Percentiles rank a stretch among this genome's conserved stretches.
Evolutionary conservation across 2,797 vertebrate genomes (phyloP).

Genomic region (Coluber constrictor): DNA sequence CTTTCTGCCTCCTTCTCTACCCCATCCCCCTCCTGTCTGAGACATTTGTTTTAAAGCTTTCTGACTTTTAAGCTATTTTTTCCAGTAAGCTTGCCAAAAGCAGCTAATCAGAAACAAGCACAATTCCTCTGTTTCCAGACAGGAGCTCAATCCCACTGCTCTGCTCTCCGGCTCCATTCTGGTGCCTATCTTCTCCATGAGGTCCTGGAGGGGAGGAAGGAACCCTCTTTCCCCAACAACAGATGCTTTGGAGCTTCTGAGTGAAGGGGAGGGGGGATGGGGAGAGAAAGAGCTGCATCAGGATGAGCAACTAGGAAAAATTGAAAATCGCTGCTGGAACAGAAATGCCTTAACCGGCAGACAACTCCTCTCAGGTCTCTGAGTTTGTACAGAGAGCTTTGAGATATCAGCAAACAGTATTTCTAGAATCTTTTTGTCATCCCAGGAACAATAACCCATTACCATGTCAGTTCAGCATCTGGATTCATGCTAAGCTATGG

Average conservation of each 20-base stretch:
- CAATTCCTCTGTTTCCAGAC: slow-evolving; percentile 29
- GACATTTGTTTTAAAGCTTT: slow-evolving; percentile 48
- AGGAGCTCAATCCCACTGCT: slow-evolving; percentile 23
- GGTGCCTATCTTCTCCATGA: not conserved
- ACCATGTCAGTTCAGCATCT: not conserved
- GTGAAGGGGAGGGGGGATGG: not conserved
- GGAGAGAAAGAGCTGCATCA: not conserved
- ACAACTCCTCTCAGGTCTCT: not conserved
- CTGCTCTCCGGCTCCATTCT: not conserved
- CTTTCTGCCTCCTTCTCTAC: not conserved
- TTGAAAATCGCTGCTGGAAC: not conserved
- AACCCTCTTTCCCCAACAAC: not conserved
- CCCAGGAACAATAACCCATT: not conserved
- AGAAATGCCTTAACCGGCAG: not conserved
- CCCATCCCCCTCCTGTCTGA: slow-evolving; percentile 17
- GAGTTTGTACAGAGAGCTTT: not conserved
- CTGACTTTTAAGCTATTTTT: slow-evolving; percentile 58
- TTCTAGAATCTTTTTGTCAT: not conserved
- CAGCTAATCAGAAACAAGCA: slow-evolving; percentile 64
- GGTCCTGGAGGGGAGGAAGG: not conserved
- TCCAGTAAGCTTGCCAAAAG: slow-evolving; percentile 62
- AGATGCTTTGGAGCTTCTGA: not conserved
- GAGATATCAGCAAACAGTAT: not conserved
- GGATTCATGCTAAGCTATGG: not conserved
- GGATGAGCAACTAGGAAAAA: not conserved